These are phyloP conservation scores for Bungarus multicinctus DNA, from an alignment of 2,113 vertebrate genomes.

Conservation along the genomic window DNA sequence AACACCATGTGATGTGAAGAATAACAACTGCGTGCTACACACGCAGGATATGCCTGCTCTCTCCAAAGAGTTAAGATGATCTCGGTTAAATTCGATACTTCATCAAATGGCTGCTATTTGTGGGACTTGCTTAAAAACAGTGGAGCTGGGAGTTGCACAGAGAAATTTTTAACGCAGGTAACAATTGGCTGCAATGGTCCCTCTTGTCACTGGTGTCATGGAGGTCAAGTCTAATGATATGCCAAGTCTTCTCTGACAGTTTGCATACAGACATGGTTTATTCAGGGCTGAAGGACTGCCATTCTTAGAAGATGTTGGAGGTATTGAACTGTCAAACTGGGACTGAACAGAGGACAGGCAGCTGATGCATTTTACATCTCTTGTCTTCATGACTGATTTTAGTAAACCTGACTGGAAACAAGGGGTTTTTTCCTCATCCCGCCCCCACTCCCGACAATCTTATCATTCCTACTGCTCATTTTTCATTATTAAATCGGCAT, in stretches of 20 bases:
- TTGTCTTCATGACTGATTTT: constrained; percentile 60
- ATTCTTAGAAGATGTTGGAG: constrained; percentile 65
- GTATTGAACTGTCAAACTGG: constrained; percentile 68
- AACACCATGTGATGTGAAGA: background rate
- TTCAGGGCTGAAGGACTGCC: constrained; percentile 63
- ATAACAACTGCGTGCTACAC: background rate
- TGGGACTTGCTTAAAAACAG: constrained; percentile 9
- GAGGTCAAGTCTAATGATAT: constrained; percentile 66
- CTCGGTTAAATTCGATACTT: constrained; percentile 51
- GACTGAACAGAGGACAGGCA: constrained; percentile 60
- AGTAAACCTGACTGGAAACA: constrained; percentile 53
- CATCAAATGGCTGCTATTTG: constrained; percentile 39
- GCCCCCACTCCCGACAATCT: constrained; percentile 12
- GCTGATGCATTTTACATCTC: constrained; percentile 67
- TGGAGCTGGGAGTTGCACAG: constrained; percentile 27
- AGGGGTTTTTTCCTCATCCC: background rate
- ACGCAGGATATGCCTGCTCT: background rate
- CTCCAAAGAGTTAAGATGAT: constrained; percentile 41
- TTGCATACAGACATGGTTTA: constrained; percentile 63
- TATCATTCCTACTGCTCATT: background rate
- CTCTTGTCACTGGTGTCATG: constrained; percentile 47
- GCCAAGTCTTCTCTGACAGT: constrained; percentile 68
- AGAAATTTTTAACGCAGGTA: constrained; percentile 52
- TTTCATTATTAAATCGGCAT: rapidly evolving
- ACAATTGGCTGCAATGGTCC: constrained; percentile 53